These are phyloP conservation scores for Microplitis deprimator DNA, from an alignment of 2,888 invertebrate genomes.

Conservation along the genomic window DNA sequence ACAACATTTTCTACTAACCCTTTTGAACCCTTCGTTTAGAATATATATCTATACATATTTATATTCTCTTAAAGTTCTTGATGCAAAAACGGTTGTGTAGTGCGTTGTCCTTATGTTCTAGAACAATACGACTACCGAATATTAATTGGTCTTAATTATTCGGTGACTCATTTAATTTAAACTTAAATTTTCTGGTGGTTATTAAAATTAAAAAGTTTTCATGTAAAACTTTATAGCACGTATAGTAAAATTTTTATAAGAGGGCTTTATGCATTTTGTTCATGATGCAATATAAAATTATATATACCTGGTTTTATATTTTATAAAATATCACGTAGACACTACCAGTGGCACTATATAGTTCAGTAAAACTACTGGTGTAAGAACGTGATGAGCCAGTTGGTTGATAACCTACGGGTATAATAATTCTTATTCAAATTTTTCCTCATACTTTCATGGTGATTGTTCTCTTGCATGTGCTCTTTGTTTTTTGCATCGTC, in stretches of 20 bases:
- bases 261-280: too few relatives aligned
- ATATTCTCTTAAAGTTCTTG: neutral
- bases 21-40: constrained; percentile 2
- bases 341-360: too few relatives aligned
- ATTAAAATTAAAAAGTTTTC: neutral
- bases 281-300: neutral
- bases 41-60: neutral
- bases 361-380: neutral
- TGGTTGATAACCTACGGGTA: constrained; percentile 29
- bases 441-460: constrained; percentile 17
- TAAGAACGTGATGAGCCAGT: constrained; percentile 38
- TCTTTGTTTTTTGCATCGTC: constrained; percentile 36
- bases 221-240: too few relatives aligned
- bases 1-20: neutral
- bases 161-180: constrained; percentile 32
- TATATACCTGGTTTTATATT: constrained; percentile 31
- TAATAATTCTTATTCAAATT: constrained; percentile 44
- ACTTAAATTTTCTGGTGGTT: neutral
- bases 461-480: neutral
- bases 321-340: constrained; percentile 25
- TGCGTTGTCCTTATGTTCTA: constrained; percentile 15
- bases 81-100: constrained; percentile 24
- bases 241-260: too few relatives aligned
- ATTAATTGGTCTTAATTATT: constrained; percentile 68
- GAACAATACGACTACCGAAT: constrained; percentile 60